phyloP scores from a whole-genome alignment of 2,888 invertebrate genomes.

The Heliconius erato region DNA sequence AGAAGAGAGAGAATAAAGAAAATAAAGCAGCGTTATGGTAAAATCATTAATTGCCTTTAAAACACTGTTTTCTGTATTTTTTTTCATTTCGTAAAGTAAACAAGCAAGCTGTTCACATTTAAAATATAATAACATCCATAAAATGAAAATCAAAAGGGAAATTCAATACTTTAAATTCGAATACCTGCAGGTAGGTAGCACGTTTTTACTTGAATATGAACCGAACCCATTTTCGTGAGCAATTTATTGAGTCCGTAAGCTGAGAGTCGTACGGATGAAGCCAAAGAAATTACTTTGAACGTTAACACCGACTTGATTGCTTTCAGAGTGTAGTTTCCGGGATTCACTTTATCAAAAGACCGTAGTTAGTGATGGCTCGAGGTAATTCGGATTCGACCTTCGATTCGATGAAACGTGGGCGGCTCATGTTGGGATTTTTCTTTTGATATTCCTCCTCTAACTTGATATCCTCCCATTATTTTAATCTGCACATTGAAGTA shows the following conservation, averaged over 20 bases:
- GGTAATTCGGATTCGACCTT: slow-evolving; percentile 26
- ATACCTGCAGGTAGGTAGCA: slow-evolving; percentile 12
- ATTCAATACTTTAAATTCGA: slow-evolving; percentile 27
- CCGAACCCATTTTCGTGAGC: slow-evolving; percentile 37
- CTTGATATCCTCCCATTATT: neutral
- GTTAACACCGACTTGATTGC: slow-evolving; percentile 77
- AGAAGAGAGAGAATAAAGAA: neutral
- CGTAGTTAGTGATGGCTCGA: slow-evolving; percentile 48
- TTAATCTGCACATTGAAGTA: neutral
- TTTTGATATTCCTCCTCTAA: neutral
- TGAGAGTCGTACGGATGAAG: slow-evolving; percentile 58
- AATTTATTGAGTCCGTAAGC: slow-evolving; percentile 51
- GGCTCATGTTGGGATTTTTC: slow-evolving; percentile 23
- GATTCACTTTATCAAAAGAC: slow-evolving; percentile 68
- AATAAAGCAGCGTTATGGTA: neutral
- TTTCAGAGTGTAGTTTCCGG: slow-evolving; percentile 71
- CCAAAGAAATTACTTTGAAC: slow-evolving; percentile 76
- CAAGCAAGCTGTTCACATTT: neutral
- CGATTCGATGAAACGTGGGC: slow-evolving; percentile 22
- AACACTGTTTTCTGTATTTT: too few relatives aligned
- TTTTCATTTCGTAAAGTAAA: neutral
- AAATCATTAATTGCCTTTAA: neutral
- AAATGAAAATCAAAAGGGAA: slow-evolving; percentile 39
- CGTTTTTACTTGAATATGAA: slow-evolving; percentile 30
- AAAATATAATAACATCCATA: neutral